Percentiles rank a stretch among this genome's conserved stretches.
These are phyloP conservation scores for Thaumatotibia leucotreta DNA, from an alignment of 1,140 invertebrate species.

Conservation along the genomic window DNA sequence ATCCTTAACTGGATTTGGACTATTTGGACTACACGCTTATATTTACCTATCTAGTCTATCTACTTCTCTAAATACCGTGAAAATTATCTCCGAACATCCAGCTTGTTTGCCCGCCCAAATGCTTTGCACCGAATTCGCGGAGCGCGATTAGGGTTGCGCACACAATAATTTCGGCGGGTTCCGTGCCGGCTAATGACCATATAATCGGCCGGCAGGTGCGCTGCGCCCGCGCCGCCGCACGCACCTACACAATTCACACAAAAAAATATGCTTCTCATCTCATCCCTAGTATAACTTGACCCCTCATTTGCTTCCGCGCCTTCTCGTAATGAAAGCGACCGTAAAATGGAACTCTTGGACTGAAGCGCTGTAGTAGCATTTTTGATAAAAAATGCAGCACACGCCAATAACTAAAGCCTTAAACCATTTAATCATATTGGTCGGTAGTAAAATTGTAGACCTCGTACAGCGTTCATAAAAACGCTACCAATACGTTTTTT, in stretches of 20 bases:
- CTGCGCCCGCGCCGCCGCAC: slow-evolving; percentile 41
- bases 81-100: not conserved
- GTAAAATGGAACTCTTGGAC: not conserved
- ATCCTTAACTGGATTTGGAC: too few relatives aligned
- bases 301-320: not conserved
- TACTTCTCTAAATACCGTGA: not conserved
- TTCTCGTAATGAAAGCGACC: not conserved
- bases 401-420: slow-evolving; percentile 7
- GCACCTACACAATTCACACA: slow-evolving; percentile 7
- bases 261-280: not conserved
- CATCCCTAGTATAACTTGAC: not conserved
- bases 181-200: slow-evolving; percentile 59
- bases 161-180: slow-evolving; percentile 48
- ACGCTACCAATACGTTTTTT: not conserved
- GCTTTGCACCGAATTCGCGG: slow-evolving; percentile 12
- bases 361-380: not conserved
- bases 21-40: too few relatives aligned
- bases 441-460: slow-evolving; percentile 13
- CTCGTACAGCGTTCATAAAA: not conserved
- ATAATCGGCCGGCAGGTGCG: slow-evolving; percentile 59
- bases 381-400: not conserved
- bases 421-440: slow-evolving; percentile 12
- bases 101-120: slow-evolving; percentile 3
- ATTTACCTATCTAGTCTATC: too few relatives aligned
- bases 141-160: slow-evolving; percentile 26